Evolutionary conservation across 2,113 vertebrate genomes (phyloP).

Genomic region (Lanius ludovicianus): DNA sequence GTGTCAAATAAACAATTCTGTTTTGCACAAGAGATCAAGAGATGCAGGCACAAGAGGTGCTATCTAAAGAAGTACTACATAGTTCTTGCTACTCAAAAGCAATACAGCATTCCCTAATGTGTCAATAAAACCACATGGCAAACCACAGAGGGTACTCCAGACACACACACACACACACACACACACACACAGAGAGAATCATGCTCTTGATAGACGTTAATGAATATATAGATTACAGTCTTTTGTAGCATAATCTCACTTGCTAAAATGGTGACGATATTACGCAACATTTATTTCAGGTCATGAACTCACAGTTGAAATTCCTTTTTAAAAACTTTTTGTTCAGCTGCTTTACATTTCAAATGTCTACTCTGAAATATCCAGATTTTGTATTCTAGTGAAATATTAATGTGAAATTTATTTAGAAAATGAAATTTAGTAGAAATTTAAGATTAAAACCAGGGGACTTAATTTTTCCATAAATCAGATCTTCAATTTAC

Average conservation of each 20-base stretch:
- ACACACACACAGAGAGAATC: neutral
- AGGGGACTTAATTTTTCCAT: neutral
- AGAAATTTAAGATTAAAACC: neutral
- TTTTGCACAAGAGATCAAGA: neutral
- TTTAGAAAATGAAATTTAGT: neutral
- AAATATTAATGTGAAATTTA: neutral
- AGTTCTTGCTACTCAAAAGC: neutral
- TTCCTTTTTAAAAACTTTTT: neutral
- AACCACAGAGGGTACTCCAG: neutral
- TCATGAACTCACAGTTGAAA: neutral
- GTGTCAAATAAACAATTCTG: neutral
- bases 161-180: neutral
- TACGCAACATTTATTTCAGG: neutral
- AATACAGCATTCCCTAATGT: neutral
- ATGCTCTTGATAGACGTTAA: slow-evolving; percentile 12
- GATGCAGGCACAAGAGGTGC: neutral
- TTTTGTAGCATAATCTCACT: neutral
- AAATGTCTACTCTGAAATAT: neutral
- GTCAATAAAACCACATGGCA: neutral
- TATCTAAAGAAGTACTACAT: neutral
- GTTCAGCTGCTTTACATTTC: neutral
- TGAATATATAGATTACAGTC: neutral
- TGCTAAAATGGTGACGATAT: neutral
- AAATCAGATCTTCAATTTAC: neutral
- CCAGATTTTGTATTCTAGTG: neutral